Evolutionary conservation across 2,113 vertebrate species (phyloP).

Genomic region (Choloepus hoffmanni): DNA sequence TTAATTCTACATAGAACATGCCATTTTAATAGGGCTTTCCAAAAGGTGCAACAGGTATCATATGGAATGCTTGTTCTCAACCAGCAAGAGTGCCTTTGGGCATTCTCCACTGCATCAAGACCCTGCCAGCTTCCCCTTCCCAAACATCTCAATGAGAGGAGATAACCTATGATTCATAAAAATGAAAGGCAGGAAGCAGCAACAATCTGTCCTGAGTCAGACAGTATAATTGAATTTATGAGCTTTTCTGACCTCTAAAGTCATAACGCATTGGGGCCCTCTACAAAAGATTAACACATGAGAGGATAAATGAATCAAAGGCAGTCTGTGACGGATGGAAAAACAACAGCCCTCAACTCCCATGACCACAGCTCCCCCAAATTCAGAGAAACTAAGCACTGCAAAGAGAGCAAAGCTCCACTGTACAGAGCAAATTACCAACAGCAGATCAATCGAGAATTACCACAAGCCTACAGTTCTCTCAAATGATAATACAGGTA

Average conservation of each 20-base stretch:
- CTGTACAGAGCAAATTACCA: not conserved
- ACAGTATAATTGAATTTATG: not conserved
- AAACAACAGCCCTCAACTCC: constrained; percentile 24
- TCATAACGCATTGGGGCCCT: not conserved
- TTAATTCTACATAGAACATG: not conserved
- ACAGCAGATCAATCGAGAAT: not conserved
- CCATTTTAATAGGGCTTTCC: not conserved
- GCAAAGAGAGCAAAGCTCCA: not conserved
- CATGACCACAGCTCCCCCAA: not conserved
- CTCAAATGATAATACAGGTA: not conserved
- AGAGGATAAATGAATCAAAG: constrained; percentile 60
- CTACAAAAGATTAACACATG: not conserved
- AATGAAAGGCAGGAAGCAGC: not conserved
- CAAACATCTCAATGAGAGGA: not conserved
- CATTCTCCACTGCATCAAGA: not conserved
- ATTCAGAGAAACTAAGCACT: constrained; percentile 11
- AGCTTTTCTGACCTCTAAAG: not conserved
- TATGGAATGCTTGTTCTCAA: not conserved
- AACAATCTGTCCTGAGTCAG: not conserved
- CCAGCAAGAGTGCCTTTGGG: not conserved
- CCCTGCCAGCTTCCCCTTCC: not conserved
- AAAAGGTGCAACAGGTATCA: not conserved
- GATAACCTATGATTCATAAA: not conserved
- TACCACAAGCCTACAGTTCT: not conserved
- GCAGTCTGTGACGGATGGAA: not conserved